Percentiles rank a stretch among this genome's conserved stretches.
phyloP scores from a whole-genome alignment of 2,113 vertebrate species.

The Coryphaenoides rupestris region DNA sequence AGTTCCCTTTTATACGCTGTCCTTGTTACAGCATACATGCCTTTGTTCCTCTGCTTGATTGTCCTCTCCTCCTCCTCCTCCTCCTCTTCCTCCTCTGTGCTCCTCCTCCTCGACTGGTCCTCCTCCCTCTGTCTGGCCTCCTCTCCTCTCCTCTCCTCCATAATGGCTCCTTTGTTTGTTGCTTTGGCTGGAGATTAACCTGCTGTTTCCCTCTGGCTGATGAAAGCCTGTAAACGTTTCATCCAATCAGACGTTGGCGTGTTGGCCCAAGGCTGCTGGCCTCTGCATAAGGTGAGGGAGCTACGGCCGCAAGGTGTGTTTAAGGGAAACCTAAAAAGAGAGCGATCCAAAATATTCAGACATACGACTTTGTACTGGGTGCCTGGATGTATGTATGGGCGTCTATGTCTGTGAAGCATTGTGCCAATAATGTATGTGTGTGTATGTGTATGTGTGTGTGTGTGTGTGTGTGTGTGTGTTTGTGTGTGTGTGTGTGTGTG shows the following conservation, averaged over 20 bases:
- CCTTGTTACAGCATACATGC: background rate
- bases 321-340: too few relatives aligned
- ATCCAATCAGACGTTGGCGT: constrained; percentile 22
- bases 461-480: background rate
- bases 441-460: background rate
- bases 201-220: constrained; percentile 2
- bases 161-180: constrained; percentile 13
- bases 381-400: background rate
- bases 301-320: background rate
- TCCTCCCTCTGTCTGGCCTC: background rate
- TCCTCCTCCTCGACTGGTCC: background rate
- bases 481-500: constrained; percentile 4
- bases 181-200: constrained; percentile 12
- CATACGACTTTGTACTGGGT: too few relatives aligned
- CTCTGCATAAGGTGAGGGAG: background rate
- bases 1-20: too few relatives aligned
- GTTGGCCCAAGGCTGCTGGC: constrained; percentile 30
- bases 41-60: background rate
- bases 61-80: background rate
- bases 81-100: background rate
- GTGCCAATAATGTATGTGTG: background rate
- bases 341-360: too few relatives aligned
- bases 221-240: constrained; percentile 11
- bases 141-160: background rate
- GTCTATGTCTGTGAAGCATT: background rate